Evolutionary conservation across 2,888 invertebrate species (phyloP).

Genomic region (Rhamphomyia laevipes): DNA sequence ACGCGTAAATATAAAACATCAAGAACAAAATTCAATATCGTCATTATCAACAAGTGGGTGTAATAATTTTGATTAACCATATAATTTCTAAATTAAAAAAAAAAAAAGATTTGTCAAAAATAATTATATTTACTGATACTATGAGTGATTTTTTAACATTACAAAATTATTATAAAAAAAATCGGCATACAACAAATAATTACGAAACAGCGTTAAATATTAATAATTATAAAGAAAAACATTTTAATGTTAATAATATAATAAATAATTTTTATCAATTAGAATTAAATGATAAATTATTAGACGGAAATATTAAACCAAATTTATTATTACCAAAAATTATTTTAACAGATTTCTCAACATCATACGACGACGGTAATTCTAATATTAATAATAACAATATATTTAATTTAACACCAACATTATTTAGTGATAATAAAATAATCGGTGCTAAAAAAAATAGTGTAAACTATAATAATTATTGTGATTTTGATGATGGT

Average conservation of each 20-base stretch:
- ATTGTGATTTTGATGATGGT: conserved; percentile 1
- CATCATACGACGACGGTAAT: neutral
- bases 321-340: conserved; percentile 27
- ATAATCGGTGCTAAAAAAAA: neutral
- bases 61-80: neutral
- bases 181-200: neutral
- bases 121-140: too few relatives aligned
- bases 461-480: conserved; percentile 2
- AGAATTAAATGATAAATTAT: conserved; percentile 21
- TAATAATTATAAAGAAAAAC: conserved; percentile 15
- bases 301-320: conserved; percentile 19
- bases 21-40: neutral
- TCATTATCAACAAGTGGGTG: neutral
- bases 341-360: conserved; percentile 29
- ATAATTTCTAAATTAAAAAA: neutral
- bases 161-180: neutral
- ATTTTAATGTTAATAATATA: conserved; percentile 22
- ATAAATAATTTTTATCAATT: conserved; percentile 26
- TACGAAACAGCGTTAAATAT: conserved; percentile 15
- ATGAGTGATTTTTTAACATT: conserved; percentile 5
- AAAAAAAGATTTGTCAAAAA: neutral
- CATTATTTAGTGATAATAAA: neutral
- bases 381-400: neutral
- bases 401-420: neutral
- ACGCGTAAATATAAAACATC: conserved; percentile 8